phyloP scores from a whole-genome alignment of 2,113 vertebrate genomes.

The Brachyhypopomus gauderio region DNA sequence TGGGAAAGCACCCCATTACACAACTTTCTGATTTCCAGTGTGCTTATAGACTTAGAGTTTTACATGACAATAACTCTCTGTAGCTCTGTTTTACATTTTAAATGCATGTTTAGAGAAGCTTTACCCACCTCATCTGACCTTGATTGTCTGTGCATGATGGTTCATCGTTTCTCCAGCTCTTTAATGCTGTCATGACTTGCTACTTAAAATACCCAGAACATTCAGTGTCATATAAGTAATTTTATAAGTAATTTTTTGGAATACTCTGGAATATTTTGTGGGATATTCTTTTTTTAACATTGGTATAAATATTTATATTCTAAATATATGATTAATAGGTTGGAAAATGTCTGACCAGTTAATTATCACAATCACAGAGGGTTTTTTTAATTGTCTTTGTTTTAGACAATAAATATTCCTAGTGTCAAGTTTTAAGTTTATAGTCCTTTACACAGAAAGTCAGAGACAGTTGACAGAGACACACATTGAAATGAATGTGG shows the following conservation, averaged over 20 bases:
- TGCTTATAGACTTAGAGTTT: not conserved
- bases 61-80: not conserved
- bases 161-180: constrained; percentile 10
- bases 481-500: too few relatives aligned
- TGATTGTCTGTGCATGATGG: constrained; percentile 2
- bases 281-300: not conserved
- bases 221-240: not conserved
- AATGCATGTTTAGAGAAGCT: not conserved
- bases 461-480: too few relatives aligned
- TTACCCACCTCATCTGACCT: not conserved
- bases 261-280: not conserved
- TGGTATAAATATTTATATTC: too few relatives aligned
- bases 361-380: too few relatives aligned
- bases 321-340: too few relatives aligned
- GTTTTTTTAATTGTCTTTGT: too few relatives aligned
- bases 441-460: too few relatives aligned
- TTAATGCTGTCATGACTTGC: not conserved
- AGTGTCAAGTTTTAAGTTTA: too few relatives aligned
- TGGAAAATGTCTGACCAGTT: too few relatives aligned
- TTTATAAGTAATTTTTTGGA: not conserved
- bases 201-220: not conserved
- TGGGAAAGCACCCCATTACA: constrained; percentile 55
- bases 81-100: not conserved
- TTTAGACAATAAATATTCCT: too few relatives aligned
- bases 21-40: constrained; percentile 42